A percentile compares a stretch with the other conserved stretches of the same genome.
Evolutionary conservation across 2,888 invertebrate species (phyloP).

Genomic region (Agonopterix heracliana): DNA sequence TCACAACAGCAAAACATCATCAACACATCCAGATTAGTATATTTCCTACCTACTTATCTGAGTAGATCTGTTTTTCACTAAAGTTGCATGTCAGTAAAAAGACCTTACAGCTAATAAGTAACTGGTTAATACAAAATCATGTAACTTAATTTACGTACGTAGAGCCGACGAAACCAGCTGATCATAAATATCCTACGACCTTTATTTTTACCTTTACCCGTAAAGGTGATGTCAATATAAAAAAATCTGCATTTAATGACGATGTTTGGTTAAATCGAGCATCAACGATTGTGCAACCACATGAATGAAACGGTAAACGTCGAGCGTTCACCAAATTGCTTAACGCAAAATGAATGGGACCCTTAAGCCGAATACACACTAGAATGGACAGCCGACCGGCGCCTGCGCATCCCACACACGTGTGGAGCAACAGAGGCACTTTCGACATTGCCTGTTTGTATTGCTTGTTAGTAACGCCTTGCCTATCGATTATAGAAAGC

Average conservation of each 20-base stretch:
- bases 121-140: too few relatives aligned
- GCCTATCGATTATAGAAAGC: conserved; percentile 59
- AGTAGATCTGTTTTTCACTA: too few relatives aligned
- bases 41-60: too few relatives aligned
- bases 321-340: conserved; percentile 69
- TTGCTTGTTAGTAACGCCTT: conserved; percentile 56
- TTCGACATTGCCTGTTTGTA: conserved; percentile 64
- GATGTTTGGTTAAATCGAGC: conserved; percentile 35
- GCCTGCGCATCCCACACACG: conserved; percentile 73
- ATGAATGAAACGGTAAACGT: conserved; percentile 69
- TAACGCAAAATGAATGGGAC: conserved; percentile 72
- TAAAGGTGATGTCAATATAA: too few relatives aligned
- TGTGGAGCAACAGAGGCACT: conserved; percentile 71
- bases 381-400: conserved; percentile 46
- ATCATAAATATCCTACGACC: too few relatives aligned
- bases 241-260: conserved; percentile 12
- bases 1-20: too few relatives aligned
- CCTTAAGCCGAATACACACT: conserved; percentile 54
- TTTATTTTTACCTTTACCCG: too few relatives aligned
- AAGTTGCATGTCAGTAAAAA: too few relatives aligned
- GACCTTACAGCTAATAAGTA: too few relatives aligned
- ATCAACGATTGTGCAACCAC: conserved; percentile 49
- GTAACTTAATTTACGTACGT: too few relatives aligned
- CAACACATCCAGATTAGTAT: too few relatives aligned
- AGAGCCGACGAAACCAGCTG: too few relatives aligned